Conservation (phyloP, 1,140 invertebrate genomes). For the Calliphora vicina region DNA sequence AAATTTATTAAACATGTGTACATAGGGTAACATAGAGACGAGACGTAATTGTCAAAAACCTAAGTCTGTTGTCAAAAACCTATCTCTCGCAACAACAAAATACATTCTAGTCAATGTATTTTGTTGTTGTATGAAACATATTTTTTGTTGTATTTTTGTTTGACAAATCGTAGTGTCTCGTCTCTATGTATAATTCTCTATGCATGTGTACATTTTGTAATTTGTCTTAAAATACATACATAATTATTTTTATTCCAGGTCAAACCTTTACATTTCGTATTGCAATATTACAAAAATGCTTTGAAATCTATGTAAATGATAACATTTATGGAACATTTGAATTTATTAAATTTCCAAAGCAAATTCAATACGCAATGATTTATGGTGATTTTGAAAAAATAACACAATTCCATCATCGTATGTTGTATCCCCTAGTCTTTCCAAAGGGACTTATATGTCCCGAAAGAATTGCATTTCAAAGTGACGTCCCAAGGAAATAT, state of each 20-base stretch:
- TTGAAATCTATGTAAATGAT: slow-evolving; percentile 61
- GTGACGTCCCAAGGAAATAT: slow-evolving; percentile 57
- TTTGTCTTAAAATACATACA: no score
- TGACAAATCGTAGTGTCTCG: no score
- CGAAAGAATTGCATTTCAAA: slow-evolving; percentile 58
- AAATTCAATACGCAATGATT: slow-evolving; percentile 57
- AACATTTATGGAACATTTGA: slow-evolving; percentile 59
- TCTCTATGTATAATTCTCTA: not conserved
- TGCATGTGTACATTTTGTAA: no score
- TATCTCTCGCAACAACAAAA: no score
- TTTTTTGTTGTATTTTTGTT: no score
- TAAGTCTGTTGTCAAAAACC: no score
- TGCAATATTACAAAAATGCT: slow-evolving; percentile 58
- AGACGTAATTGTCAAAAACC: no score
- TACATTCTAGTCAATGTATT: no score
- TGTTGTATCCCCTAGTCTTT: slow-evolving; percentile 59
- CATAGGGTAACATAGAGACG: no score
- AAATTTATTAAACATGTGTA: no score
- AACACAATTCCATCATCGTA: slow-evolving; percentile 60
- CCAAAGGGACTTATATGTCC: slow-evolving; percentile 53
- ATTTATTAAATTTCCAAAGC: slow-evolving; percentile 59
- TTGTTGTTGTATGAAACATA: no score
- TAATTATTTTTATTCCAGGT: slow-evolving; percentile 28
- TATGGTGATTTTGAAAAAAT: slow-evolving; percentile 61
- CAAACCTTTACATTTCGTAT: slow-evolving; percentile 59